Evolutionary conservation across 2,113 vertebrate species (phyloP).

Genomic region (Nycticryphes semicollaris): DNA sequence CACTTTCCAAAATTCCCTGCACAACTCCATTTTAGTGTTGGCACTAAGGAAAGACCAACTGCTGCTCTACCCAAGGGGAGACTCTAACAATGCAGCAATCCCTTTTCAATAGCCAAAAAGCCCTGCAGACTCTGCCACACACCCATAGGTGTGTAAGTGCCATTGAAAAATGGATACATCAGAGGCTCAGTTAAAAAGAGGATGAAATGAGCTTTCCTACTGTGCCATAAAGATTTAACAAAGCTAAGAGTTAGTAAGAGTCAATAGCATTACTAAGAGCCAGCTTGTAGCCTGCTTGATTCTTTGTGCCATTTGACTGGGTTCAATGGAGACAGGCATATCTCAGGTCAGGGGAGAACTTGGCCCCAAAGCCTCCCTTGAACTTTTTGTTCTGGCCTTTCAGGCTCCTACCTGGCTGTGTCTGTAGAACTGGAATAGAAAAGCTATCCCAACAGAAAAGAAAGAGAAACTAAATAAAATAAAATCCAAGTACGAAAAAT

Average conservation of each 20-base stretch:
- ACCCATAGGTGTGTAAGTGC: not conserved
- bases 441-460: not conserved
- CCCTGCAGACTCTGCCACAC: not conserved
- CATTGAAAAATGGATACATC: not conserved
- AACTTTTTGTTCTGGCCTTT: not conserved
- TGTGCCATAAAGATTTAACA: not conserved
- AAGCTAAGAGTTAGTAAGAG: not conserved
- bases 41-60: accelerated
- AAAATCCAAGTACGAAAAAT: not conserved
- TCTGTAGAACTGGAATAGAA: not conserved
- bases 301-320: not conserved
- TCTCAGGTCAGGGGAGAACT: not conserved
- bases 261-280: not conserved
- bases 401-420: not conserved
- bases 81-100: not conserved
- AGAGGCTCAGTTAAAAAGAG: not conserved
- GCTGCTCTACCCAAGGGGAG: not conserved
- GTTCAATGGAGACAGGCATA: not conserved
- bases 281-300: not conserved
- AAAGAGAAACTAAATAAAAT: not conserved
- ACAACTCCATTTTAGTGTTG: not conserved
- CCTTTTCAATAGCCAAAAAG: not conserved
- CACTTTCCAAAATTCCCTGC: not conserved
- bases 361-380: not conserved
- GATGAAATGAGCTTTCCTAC: slow-evolving; percentile 5